Base-by-base conservation (phyloP, 2,888 invertebrate genomes). In the Balanococcus diminutus region DNA sequence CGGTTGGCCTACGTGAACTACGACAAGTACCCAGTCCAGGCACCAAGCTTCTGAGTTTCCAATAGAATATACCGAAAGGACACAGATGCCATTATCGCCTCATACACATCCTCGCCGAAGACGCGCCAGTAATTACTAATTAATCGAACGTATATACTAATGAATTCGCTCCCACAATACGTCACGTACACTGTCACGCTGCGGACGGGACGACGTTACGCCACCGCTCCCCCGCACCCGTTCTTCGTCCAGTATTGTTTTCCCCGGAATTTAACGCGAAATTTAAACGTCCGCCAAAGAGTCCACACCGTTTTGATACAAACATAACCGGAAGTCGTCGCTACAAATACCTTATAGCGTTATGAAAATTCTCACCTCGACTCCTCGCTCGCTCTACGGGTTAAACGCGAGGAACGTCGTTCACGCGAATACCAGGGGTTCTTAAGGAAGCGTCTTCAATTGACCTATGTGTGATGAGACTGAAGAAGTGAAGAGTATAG, bases 51-150 rank as follows among this genome's bases (percentile, higher is more conserved):
- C n/a, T 19, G 51, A 51, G 19, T 51, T 51, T 51, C 51, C 6
- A 51, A 51, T n/a, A 51, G 51, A 51, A 51, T 51, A 51, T 9
- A 19, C 51, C 51, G 51, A 51, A 67, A 67, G 61, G 61, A 67
- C 61, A 67, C 25, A 28, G 28, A 67, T 67, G 61, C 61, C 61
- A 67, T 67, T 67, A 67, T 67, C 61, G 61, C 25, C 61, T 67
- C 61, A 28, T 14, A 25, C 61, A 28, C 61, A 67, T 67, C 61
- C 61, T 67, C 28, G 61, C 61, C 14, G 11, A 14, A 25, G 61
- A 67, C 61, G 61, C 61, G 61, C 8, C 11, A 11, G 25, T 67
- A 67, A 67, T 67, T 67, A 67, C 14, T 67, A 67, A 67, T 67
- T 67, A 67, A 67, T 67, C 25, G 61, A 67, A 28, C 22, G 22